phyloP scores from a whole-genome alignment of 2,888 invertebrate genomes.

The Anthrax anthrax region DNA sequence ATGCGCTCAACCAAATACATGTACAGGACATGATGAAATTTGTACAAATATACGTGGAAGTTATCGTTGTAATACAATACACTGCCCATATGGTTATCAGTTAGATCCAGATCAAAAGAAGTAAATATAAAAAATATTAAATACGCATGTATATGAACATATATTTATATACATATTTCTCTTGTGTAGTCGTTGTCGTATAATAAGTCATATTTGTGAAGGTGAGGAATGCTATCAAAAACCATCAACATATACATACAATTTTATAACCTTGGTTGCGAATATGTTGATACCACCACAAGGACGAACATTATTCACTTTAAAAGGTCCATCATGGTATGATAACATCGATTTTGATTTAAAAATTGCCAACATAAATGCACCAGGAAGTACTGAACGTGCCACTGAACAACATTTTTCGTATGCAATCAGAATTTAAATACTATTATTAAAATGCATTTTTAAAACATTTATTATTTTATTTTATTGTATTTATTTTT shows the following conservation, averaged over 20 bases:
- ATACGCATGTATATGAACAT: not conserved
- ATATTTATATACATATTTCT: not conserved
- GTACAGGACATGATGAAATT: conserved; percentile 49
- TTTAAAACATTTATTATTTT: not conserved
- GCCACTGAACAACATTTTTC: conserved; percentile 45
- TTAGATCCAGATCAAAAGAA: conserved; percentile 64
- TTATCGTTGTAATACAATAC: conserved; percentile 72
- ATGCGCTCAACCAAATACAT: conserved; percentile 39
- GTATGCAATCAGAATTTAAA: conserved; percentile 26
- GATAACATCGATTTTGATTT: conserved; percentile 64
- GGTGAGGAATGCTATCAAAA: conserved; percentile 58
- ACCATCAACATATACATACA: conserved; percentile 80
- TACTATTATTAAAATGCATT: conserved; percentile 14
- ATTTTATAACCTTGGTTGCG: conserved; percentile 85
- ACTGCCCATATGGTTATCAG: conserved; percentile 73
- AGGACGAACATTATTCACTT: conserved; percentile 62
- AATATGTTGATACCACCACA: conserved; percentile 54
- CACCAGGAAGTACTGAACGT: conserved; percentile 44
- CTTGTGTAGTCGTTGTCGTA: conserved; percentile 61
- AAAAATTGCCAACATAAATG: conserved; percentile 48
- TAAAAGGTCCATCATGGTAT: conserved; percentile 64
- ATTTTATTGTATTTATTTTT: not conserved
- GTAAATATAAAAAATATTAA: conserved; percentile 39
- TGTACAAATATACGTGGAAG: conserved; percentile 87
- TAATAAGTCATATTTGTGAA: conserved; percentile 54